Conservation (phyloP, 2,888 invertebrate genomes). For the Notocelia uddmanniana region DNA sequence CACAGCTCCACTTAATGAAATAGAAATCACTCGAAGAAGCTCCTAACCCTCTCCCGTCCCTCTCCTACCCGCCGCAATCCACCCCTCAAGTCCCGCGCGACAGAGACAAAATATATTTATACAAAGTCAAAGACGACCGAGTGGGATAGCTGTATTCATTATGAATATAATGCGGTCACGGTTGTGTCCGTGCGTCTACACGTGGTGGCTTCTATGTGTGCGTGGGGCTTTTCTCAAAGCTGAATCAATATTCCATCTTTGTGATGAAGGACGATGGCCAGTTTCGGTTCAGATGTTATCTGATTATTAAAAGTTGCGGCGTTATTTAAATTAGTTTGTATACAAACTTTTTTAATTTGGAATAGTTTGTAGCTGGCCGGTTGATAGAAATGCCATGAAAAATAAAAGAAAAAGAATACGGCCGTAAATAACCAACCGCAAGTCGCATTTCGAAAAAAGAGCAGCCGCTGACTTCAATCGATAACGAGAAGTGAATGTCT, state of each 20-base stretch:
- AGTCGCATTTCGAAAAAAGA: slow-evolving; percentile 71
- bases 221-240: slow-evolving; percentile 74
- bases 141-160: slow-evolving; percentile 86
- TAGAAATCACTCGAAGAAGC: slow-evolving; percentile 85
- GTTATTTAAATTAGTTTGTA: slow-evolving; percentile 24
- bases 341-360: slow-evolving; percentile 34
- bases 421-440: slow-evolving; percentile 59
- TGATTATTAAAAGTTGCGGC: slow-evolving; percentile 42
- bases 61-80: slow-evolving; percentile 70
- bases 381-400: slow-evolving; percentile 46
- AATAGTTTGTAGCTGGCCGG: slow-evolving; percentile 24
- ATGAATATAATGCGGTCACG: slow-evolving; percentile 85
- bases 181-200: slow-evolving; percentile 80
- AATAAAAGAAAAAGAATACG: slow-evolving; percentile 52
- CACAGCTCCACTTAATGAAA: slow-evolving; percentile 83
- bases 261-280: slow-evolving; percentile 68
- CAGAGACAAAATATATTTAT: slow-evolving; percentile 83
- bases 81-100: slow-evolving; percentile 74
- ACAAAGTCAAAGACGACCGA: slow-evolving; percentile 85
- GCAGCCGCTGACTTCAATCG: slow-evolving; percentile 72
- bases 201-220: slow-evolving; percentile 69
- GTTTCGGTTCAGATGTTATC: slow-evolving; percentile 56
- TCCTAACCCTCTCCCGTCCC: slow-evolving; percentile 79
- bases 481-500: slow-evolving; percentile 79
- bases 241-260: slow-evolving; percentile 84